Conservation (phyloP, 2,888 invertebrate species). For the Limnephilus marmoratus region DNA sequence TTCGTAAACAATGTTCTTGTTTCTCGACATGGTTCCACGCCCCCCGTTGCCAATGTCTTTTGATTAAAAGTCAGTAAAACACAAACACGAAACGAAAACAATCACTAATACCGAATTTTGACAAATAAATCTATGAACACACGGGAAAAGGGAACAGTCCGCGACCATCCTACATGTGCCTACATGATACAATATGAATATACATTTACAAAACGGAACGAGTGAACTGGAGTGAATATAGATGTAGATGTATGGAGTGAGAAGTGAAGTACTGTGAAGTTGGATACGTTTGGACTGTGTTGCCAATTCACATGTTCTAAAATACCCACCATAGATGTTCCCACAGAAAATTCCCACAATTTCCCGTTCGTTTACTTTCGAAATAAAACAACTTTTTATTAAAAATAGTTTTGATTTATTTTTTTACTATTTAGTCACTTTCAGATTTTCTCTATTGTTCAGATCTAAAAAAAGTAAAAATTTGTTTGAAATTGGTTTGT, state of each 20-base stretch:
- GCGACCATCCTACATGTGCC: background rate
- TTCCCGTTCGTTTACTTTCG: too few relatives aligned
- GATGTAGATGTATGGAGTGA: background rate
- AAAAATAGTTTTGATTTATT: too few relatives aligned
- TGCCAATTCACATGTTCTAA: too few relatives aligned
- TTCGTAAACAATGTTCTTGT: constrained; percentile 87
- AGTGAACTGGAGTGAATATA: background rate
- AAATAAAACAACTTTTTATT: too few relatives aligned
- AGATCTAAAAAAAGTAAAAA: too few relatives aligned
- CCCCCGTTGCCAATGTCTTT: background rate
- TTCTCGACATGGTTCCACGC: constrained; percentile 72
- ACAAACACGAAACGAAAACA: background rate
- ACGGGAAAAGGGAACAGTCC: background rate
- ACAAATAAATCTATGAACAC: constrained; percentile 21
- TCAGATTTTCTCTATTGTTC: too few relatives aligned
- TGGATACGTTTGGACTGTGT: too few relatives aligned
- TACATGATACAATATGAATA: background rate
- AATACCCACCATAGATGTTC: too few relatives aligned
- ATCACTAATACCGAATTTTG: background rate
- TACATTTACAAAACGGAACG: background rate
- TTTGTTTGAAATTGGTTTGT: too few relatives aligned
- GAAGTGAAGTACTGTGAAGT: too few relatives aligned
- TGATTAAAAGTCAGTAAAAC: constrained; percentile 1
- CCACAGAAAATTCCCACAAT: too few relatives aligned
- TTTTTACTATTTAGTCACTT: too few relatives aligned